Percentiles rank a stretch among this genome's conserved stretches.
phyloP scores from a whole-genome alignment of 2,113 vertebrate species.

The Hepsetus odoe region DNA sequence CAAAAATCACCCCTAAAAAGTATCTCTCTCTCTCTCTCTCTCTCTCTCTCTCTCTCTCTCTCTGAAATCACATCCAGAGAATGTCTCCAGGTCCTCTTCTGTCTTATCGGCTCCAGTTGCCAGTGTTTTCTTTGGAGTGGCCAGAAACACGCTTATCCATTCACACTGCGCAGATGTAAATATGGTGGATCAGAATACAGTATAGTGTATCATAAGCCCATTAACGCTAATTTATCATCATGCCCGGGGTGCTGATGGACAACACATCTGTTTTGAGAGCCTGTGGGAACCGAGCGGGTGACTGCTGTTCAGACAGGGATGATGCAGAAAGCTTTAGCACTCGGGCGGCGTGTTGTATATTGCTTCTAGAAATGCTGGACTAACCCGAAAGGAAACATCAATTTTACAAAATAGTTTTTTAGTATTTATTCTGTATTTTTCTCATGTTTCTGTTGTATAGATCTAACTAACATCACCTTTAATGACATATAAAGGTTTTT shows the following conservation, averaged over 20 bases:
- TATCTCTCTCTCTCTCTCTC: constrained; percentile 16
- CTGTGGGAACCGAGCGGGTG: constrained; percentile 69
- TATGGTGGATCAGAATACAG: constrained; percentile 37
- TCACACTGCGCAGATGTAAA: constrained; percentile 43
- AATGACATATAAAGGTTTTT: too few species aligned
- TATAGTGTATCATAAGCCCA: constrained; percentile 68
- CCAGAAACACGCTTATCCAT: constrained; percentile 31
- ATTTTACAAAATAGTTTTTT: too few species aligned
- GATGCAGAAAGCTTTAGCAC: constrained; percentile 4
- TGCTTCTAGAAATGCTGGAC: background rate
- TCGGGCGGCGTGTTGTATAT: background rate
- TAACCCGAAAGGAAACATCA: too few species aligned
- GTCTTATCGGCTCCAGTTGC: constrained; percentile 35
- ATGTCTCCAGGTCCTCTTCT: constrained; percentile 25
- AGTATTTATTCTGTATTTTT: too few species aligned
- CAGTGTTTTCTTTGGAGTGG: constrained; percentile 47
- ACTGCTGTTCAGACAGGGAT: constrained; percentile 38
- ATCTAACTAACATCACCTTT: too few species aligned
- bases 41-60: background rate
- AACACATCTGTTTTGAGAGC: constrained; percentile 65
- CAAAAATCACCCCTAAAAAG: constrained; percentile 46
- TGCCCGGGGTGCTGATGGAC: constrained; percentile 66
- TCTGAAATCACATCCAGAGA: constrained; percentile 44
- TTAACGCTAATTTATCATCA: constrained; percentile 78
- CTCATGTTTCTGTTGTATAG: too few species aligned